Percentiles rank a stretch among this genome's conserved stretches.
Conservation (phyloP, 2,888 invertebrate genomes). For the Therioaphis trifolii region DNA sequence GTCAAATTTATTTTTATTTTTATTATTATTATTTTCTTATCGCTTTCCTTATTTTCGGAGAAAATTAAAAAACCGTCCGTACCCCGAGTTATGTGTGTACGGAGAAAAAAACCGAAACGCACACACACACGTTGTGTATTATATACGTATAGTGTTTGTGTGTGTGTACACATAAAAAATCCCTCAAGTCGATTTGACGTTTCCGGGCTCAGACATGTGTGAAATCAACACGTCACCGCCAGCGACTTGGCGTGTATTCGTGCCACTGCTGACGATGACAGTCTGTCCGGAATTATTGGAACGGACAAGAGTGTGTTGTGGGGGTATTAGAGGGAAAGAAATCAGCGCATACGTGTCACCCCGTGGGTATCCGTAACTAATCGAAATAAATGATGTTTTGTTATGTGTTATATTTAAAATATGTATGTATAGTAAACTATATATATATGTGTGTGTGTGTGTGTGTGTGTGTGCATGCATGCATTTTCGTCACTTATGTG, state of each 20-base stretch:
- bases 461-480: no score
- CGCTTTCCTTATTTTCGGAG: background rate
- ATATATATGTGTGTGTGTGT: no score
- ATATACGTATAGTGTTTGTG: no score
- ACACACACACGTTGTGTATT: background rate
- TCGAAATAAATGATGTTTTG: slow-evolving; percentile 59
- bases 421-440: no score
- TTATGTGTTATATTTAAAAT: no score
- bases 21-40: background rate
- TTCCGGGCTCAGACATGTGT: slow-evolving; percentile 62
- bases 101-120: background rate
- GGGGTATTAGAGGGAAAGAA: background rate
- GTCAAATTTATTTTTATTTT: slow-evolving; percentile 27
- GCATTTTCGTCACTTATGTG: no score
- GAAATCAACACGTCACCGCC: slow-evolving; percentile 63
- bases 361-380: slow-evolving; percentile 51
- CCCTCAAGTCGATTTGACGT: slow-evolving; percentile 58
- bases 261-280: slow-evolving; percentile 59
- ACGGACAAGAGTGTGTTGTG: slow-evolving; percentile 39
- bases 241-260: slow-evolving; percentile 48
- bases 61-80: slow-evolving; percentile 29
- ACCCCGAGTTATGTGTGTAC: background rate
- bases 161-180: background rate
- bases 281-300: slow-evolving; percentile 50
- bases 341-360: slow-evolving; percentile 37